phyloP scores from a whole-genome alignment of 2,113 vertebrate species.

The Gobio gobio region DNA sequence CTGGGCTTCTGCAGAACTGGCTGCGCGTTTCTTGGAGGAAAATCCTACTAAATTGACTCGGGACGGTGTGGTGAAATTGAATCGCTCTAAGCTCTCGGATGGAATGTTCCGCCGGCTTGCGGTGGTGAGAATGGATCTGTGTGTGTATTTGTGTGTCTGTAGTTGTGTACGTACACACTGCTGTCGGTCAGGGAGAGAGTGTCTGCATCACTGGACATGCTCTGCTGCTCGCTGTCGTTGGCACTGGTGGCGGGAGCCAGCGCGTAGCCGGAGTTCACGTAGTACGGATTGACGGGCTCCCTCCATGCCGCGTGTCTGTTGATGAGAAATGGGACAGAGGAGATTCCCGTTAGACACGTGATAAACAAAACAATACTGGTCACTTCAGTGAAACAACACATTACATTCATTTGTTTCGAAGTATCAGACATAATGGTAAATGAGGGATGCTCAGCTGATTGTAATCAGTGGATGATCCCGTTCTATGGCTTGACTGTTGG shows the following conservation, averaged over 20 bases:
- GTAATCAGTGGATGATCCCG: not conserved
- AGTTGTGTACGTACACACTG: conserved; percentile 79
- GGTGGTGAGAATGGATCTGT: not conserved
- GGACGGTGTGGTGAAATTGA: conserved; percentile 13
- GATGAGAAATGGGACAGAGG: conserved; percentile 57
- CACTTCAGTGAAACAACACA: not conserved
- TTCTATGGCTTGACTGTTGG: not conserved
- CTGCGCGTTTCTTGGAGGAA: not conserved
- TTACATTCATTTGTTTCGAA: not conserved
- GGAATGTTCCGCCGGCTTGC: conserved; percentile 12
- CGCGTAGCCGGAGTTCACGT: conserved; percentile 93
- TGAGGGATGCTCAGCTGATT: not conserved
- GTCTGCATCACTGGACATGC: conserved; percentile 97
- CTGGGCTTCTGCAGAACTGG: not conserved
- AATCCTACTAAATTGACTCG: conserved; percentile 31
- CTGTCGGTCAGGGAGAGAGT: conserved; percentile 96
- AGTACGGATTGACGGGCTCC: conserved; percentile 93
- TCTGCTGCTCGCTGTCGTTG: conserved; percentile 99
- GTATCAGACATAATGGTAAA: not conserved
- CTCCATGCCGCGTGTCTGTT: conserved; percentile 78
- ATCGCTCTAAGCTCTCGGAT: conserved; percentile 28
- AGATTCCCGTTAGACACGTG: not conserved
- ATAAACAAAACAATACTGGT: not conserved
- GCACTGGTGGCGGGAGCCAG: conserved; percentile 93
- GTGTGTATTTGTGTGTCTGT: conserved; percentile 30